Conservation (phyloP, 35 echinoderm and acorn worm genomes). For the Anneissia japonica region DNA sequence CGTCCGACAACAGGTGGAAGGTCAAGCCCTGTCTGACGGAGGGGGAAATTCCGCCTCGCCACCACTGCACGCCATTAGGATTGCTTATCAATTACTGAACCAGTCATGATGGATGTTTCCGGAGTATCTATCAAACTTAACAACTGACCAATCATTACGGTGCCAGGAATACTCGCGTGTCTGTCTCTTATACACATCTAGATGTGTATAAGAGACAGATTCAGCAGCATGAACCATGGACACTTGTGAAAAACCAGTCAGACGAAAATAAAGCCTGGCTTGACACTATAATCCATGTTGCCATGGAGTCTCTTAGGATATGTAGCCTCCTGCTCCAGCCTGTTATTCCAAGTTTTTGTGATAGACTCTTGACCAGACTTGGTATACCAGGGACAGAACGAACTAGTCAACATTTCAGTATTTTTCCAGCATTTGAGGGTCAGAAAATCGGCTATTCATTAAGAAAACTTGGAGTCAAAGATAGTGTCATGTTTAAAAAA, state of each 20-base stretch:
- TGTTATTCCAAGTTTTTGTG: slow-evolving; percentile 55
- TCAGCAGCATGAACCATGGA: slow-evolving; percentile 87
- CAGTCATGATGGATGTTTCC: too few species aligned
- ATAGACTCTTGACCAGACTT: slow-evolving; percentile 64
- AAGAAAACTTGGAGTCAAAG: background rate
- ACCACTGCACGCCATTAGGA: too few species aligned
- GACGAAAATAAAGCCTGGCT: slow-evolving; percentile 41
- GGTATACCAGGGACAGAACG: slow-evolving; percentile 48
- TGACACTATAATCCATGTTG: slow-evolving; percentile 67
- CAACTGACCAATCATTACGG: too few species aligned
- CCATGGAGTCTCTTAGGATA: slow-evolving; percentile 84
- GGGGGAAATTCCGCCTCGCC: too few species aligned
- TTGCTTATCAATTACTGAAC: too few species aligned
- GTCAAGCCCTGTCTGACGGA: too few species aligned
- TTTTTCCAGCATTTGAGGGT: background rate
- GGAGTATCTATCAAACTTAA: too few species aligned
- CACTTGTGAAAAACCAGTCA: slow-evolving; percentile 39
- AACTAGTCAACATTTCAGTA: slow-evolving; percentile 14
- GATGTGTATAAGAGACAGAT: too few species aligned
- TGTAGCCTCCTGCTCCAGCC: slow-evolving; percentile 85
- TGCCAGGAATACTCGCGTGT: too few species aligned
- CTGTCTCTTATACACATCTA: too few species aligned
- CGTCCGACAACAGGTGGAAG: too few species aligned
- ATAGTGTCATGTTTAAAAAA: background rate
- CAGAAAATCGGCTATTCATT: background rate